Percentiles rank a stretch among this genome's conserved stretches.
Conservation (phyloP, 2,888 invertebrate species). For the Chirona hameri region DNA sequence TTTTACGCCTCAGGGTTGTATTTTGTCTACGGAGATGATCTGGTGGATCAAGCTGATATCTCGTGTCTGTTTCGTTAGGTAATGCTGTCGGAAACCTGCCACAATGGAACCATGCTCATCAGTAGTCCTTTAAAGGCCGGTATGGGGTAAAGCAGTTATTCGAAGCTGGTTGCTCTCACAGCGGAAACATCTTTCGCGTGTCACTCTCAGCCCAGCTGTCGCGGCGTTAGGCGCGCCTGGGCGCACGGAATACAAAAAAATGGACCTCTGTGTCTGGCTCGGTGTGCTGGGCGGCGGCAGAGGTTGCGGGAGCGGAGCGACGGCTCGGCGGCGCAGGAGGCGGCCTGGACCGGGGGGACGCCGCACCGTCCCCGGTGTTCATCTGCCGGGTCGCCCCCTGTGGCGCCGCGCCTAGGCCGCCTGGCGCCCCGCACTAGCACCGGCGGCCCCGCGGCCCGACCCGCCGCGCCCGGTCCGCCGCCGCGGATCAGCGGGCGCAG, state of each 20-base stretch:
- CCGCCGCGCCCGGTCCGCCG: neutral
- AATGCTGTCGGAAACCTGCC: too few species aligned
- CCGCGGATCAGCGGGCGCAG: too few species aligned
- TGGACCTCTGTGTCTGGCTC: too few species aligned
- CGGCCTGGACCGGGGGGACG: neutral
- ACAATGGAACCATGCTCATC: too few species aligned
- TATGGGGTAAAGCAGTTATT: constrained; percentile 7
- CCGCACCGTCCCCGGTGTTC: neutral
- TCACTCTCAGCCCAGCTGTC: neutral
- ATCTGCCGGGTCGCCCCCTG: neutral
- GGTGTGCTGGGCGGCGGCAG: too few species aligned
- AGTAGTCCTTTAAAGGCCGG: too few species aligned
- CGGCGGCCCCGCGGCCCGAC: neutral
- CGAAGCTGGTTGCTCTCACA: neutral
- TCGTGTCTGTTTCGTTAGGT: too few species aligned
- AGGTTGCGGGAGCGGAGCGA: too few species aligned
- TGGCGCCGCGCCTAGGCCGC: neutral
- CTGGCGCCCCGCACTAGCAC: neutral
- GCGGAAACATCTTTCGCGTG: neutral
- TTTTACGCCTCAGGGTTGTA: too few species aligned
- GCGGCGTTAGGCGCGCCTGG: neutral
- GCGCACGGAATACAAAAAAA: constrained; percentile 8
- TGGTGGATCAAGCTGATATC: too few species aligned
- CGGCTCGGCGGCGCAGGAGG: neutral
- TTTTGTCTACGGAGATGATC: too few species aligned